Base-by-base conservation (phyloP, 1,140 invertebrate species). In the Macrostomum lignano region DNA sequence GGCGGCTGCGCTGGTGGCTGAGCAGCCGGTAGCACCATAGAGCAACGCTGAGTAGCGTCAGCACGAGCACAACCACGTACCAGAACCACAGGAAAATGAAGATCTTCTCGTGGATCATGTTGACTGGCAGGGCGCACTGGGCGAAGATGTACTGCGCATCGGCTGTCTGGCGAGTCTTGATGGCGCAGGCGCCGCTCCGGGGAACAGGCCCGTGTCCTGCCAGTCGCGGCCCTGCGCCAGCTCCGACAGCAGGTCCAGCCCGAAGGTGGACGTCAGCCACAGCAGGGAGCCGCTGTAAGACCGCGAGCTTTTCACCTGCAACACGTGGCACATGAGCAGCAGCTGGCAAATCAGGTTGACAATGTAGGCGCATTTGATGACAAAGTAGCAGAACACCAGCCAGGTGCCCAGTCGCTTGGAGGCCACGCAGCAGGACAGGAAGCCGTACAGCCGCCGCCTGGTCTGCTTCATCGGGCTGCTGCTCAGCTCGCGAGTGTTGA, bases 261-360 rank as follows among this genome's bases (percentile, higher is more conserved):
- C 26, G 9, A 15, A 28, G 9, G 19, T 15, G 4, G 26, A 10
- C 19, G 37, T 59, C 63, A 26, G 62, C 55, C 26, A 51, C 55
- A 5, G 57, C 59, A 21, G 64, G 42, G 37, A 64, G 61, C 25
- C 47, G 44, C 43, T 64, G 61, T 33, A 64, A 43, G 38, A 64
- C 46, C 42, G 63, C 64, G 15, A 64, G 45, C 41, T 64, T 61
- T 9, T 28, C 26, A 17, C 3, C 15, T 28, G 15, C 14, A 28
- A 28, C 26, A 28, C 19, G 9, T 28, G 15, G 5, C 14, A 3
- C 15, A 28, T 28, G 26, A 28, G 19, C 3, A 28, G 7, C 26
- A 28, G 5, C 19, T 28, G 26, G 19, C 26, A 28, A 5, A 28
- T 9, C 7, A 17, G 14, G 19, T 28, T 28, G 9, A 28, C 26